Conservation (phyloP, 2,888 invertebrate species). For the Galerucella calmariensis region DNA sequence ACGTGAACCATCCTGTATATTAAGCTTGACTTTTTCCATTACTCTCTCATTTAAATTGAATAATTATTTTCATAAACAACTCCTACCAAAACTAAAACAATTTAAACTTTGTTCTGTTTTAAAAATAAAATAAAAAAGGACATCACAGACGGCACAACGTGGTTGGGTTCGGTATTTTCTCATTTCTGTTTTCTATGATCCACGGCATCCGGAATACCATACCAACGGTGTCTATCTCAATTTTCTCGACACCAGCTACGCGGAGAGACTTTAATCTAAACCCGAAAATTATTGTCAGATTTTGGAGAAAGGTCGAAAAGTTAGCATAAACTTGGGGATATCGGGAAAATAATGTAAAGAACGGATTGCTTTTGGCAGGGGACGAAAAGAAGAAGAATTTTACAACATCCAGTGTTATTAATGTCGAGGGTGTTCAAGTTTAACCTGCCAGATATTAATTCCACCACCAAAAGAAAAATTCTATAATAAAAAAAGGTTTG, state of each 20-base stretch:
- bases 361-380: slow-evolving; percentile 54
- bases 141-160: not conserved
- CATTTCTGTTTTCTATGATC: slow-evolving; percentile 44
- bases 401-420: slow-evolving; percentile 2
- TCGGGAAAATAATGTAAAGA: slow-evolving; percentile 45
- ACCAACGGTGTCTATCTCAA: slow-evolving; percentile 42
- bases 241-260: slow-evolving; percentile 37
- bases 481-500: too few species aligned
- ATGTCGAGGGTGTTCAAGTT: not conserved
- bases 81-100: not conserved
- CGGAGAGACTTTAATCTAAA: slow-evolving; percentile 48
- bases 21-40: too few species aligned
- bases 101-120: not conserved
- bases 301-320: slow-evolving; percentile 47
- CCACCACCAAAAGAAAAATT: not conserved
- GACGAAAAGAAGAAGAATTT: slow-evolving; percentile 45
- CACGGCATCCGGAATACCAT: slow-evolving; percentile 38
- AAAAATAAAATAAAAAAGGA: not conserved
- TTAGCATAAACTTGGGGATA: slow-evolving; percentile 42
- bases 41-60: not conserved
- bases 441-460: not conserved
- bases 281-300: slow-evolving; percentile 51
- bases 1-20: too few species aligned
- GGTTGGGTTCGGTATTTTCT: slow-evolving; percentile 40
- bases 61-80: not conserved